These are phyloP conservation scores for Drosophila cracens DNA, from an alignment of 2,888 invertebrate genomes.

Conservation along the genomic window DNA sequence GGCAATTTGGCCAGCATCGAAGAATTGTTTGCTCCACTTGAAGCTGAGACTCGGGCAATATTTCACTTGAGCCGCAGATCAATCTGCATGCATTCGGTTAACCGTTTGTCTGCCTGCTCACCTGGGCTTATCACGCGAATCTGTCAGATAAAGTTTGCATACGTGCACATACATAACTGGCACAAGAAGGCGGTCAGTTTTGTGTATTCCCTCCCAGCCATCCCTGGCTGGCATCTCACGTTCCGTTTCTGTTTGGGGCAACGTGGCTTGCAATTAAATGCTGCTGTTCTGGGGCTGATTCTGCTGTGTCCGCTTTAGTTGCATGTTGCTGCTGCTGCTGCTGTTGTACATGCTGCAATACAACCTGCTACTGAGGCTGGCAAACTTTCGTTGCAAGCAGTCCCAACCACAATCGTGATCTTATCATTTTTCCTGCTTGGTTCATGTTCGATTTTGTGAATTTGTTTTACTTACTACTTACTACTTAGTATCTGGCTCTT, in stretches of 20 bases:
- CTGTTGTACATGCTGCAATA: slow-evolving; percentile 59
- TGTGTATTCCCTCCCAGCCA: neutral
- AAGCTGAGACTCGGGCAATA: slow-evolving; percentile 62
- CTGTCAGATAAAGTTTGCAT: slow-evolving; percentile 78
- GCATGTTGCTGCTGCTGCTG: slow-evolving; percentile 16
- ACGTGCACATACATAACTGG: slow-evolving; percentile 67
- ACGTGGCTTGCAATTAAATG: slow-evolving; percentile 78
- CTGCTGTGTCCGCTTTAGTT: slow-evolving; percentile 41
- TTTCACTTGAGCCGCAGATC: slow-evolving; percentile 71
- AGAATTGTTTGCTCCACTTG: slow-evolving; percentile 49
- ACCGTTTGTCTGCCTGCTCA: slow-evolving; percentile 7
- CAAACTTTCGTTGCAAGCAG: slow-evolving; percentile 47
- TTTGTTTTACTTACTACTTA: slow-evolving; percentile 68
- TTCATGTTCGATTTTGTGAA: slow-evolving; percentile 79
- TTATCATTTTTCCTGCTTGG: slow-evolving; percentile 75
- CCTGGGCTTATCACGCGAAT: slow-evolving; percentile 73
- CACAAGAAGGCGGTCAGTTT: slow-evolving; percentile 56
- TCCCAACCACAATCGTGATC: slow-evolving; percentile 67
- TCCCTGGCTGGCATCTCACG: slow-evolving; percentile 41
- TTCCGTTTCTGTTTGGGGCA: slow-evolving; percentile 58
- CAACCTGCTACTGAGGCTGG: slow-evolving; percentile 69
- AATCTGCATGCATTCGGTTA: slow-evolving; percentile 49
- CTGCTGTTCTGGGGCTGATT: slow-evolving; percentile 22
- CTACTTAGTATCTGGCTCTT: slow-evolving; percentile 25
- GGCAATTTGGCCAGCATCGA: slow-evolving; percentile 65